Evolutionary conservation across 2,888 invertebrate genomes (phyloP).

Genomic region (Subacronicta megacephala): DNA sequence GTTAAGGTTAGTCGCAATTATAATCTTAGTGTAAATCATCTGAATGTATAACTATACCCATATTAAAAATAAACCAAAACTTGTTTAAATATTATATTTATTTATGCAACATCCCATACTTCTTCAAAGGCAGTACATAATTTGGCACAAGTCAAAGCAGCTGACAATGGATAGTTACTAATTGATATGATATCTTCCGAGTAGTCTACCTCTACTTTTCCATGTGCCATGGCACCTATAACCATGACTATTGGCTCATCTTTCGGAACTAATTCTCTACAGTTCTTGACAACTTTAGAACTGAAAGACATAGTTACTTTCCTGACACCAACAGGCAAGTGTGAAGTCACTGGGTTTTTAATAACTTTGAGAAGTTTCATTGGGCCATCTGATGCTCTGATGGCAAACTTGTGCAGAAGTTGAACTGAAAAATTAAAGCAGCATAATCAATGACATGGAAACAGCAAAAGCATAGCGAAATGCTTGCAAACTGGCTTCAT

Average conservation of each 20-base stretch:
- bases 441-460: no score
- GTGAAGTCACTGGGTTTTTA: constrained; percentile 98
- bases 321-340: constrained; percentile 97
- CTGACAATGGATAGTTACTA: constrained; percentile 98
- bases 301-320: constrained; percentile 97
- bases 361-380: constrained; percentile 98
- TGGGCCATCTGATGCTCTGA: constrained; percentile 96
- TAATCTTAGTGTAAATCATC: no score
- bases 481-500: no score
- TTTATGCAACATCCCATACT: constrained; percentile 94
- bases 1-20: no score
- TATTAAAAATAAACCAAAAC: not conserved
- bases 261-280: constrained; percentile 94
- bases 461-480: no score
- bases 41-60: no score
- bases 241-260: constrained; percentile 96
- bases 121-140: constrained; percentile 98
- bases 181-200: constrained; percentile 97
- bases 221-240: constrained; percentile 99
- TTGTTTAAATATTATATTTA: constrained; percentile 38
- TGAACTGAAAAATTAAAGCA: constrained; percentile 92
- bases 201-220: constrained; percentile 96
- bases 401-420: constrained; percentile 97
- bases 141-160: constrained; percentile 98
- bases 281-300: constrained; percentile 92